Evolutionary conservation across 53 echinoderm and acorn worm species (phyloP).

Genomic region (Holothuria leucospilota): DNA sequence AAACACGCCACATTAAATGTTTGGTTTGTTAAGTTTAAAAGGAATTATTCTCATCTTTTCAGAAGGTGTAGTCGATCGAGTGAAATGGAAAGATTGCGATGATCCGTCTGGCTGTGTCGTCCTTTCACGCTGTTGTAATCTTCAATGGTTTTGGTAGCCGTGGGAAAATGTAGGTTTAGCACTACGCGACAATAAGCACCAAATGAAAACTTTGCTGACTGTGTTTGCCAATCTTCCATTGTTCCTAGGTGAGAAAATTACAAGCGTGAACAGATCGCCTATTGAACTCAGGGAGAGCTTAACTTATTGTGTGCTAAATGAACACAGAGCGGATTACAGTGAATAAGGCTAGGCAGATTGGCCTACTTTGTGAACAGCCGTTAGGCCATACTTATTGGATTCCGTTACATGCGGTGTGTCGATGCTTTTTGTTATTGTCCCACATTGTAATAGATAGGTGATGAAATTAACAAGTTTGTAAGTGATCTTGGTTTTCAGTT

Average conservation of each 20-base stretch:
- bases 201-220: conserved; percentile 32
- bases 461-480: conserved; percentile 23
- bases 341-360: background rate
- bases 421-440: conserved; percentile 12
- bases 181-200: conserved; percentile 18
- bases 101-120: too few species aligned
- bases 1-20: too few species aligned
- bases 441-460: conserved; percentile 23
- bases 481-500: conserved; percentile 10
- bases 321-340: conserved; percentile 18
- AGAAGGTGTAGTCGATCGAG: too few species aligned
- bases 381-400: background rate
- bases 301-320: conserved; percentile 23
- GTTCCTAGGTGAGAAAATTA: conserved; percentile 31
- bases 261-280: conserved; percentile 20
- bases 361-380: background rate
- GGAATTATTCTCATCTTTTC: too few species aligned
- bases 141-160: conserved; percentile 6
- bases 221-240: conserved; percentile 23
- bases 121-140: background rate
- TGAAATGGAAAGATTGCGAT: too few species aligned
- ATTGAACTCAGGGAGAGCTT: conserved; percentile 17
- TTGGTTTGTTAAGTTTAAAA: too few species aligned
- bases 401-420: conserved; percentile 34
- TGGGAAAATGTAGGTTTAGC: conserved; percentile 42